Conservation (phyloP, 2,888 invertebrate species). For the Cheiracanthium punctorium region DNA sequence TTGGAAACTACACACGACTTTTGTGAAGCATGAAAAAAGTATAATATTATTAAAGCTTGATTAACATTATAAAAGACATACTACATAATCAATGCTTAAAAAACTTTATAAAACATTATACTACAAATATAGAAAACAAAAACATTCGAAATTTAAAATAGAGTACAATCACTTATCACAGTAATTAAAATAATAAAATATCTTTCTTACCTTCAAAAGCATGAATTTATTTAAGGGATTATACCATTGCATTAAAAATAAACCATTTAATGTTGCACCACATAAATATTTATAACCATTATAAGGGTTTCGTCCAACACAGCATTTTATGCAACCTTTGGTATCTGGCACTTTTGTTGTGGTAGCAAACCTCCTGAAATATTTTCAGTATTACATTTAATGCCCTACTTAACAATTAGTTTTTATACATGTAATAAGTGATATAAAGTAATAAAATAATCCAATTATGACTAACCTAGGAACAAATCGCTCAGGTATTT, state of each 20-base stretch:
- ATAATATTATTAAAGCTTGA: too few relatives aligned
- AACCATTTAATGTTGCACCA: constrained; percentile 91
- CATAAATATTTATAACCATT: constrained; percentile 98
- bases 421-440: background rate
- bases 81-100: too few relatives aligned
- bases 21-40: too few relatives aligned
- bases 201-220: constrained; percentile 82
- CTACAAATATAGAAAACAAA: too few relatives aligned
- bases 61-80: too few relatives aligned
- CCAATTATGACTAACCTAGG: constrained; percentile 78
- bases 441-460: background rate
- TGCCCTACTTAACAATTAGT: background rate
- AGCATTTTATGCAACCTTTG: constrained; percentile 93
- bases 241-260: constrained; percentile 99
- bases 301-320: constrained; percentile 96
- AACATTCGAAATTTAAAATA: too few relatives aligned
- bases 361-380: constrained; percentile 84
- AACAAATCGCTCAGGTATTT: constrained; percentile 93
- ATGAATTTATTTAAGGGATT: constrained; percentile 89
- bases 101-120: too few relatives aligned
- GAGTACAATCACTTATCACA: too few relatives aligned
- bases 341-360: constrained; percentile 94
- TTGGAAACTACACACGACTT: too few relatives aligned
- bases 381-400: too few relatives aligned
- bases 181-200: background rate